Base-by-base conservation (phyloP, 2,888 invertebrate genomes). In the Ophioninae sp. region DNA sequence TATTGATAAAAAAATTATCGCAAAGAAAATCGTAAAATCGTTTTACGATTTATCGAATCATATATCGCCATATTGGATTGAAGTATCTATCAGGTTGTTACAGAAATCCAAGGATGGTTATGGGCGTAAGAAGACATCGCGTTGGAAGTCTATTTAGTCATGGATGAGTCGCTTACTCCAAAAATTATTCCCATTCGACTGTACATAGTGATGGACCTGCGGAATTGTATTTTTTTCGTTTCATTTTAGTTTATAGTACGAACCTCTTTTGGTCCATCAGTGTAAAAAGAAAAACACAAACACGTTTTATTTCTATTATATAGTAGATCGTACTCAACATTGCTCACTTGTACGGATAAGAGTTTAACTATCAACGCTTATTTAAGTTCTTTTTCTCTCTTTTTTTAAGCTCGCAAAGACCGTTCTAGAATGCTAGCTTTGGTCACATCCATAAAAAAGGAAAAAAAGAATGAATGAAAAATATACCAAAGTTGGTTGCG, bases 401-500 rank as follows among this genome's bases (percentile, higher is more conserved):
- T 73, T 50, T 30, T 75, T 70, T 78, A 70, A 70, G 74, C 69
- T 84, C 70, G 70, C 81, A 61, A 74, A 74, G 81, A 82, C 68
- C 81, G 83, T 81, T 85, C 68, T 83, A 79, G 62, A 65, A 79
- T n/a, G 64, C 74, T 76, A 72, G 82, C 76, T 83, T 85, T 83
- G 82, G 81, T 79, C 80, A 77, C 50, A 79, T 76, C 78, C 72
- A 68, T 73, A 57, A 78, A 67, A 69, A 79, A 84, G 73, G 30
- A 70, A 62, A 56, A 61, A 62, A 72, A 50, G 23, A 67, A 61
- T 21, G 8, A 65, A 79, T 56, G 68, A 50, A 81, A 78, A 80
- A 82, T 74, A 84, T 83, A 84, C 84, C 87, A 87, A 86, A 86
- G 87, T 88, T 87, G 84, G 81, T 62, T 82, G 50, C 74, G 81